Conservation (phyloP, 2,113 vertebrate species). For the Synodontis membranacea region DNA sequence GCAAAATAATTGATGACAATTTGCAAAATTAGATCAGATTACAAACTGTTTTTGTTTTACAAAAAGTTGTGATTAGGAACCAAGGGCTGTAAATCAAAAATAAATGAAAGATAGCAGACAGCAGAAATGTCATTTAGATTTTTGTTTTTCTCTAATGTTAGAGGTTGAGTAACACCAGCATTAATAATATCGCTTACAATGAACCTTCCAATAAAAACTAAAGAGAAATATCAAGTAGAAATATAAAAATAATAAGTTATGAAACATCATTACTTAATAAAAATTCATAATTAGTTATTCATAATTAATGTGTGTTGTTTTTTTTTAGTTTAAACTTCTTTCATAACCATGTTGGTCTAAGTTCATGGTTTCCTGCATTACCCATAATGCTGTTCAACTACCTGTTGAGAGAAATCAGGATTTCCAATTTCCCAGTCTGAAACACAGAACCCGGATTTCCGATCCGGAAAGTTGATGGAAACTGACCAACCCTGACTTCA, state of each 20-base stretch:
- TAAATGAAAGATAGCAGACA: too few relatives aligned
- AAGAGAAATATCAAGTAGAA: background rate
- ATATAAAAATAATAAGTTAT: background rate
- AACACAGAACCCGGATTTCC: too few relatives aligned
- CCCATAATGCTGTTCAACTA: background rate
- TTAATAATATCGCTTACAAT: background rate
- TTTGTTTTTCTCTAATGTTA: too few relatives aligned
- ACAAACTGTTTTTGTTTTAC: background rate
- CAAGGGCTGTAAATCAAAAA: too few relatives aligned
- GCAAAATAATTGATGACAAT: background rate
- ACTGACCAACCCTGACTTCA: too few relatives aligned
- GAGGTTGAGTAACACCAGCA: background rate
- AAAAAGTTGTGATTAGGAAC: too few relatives aligned
- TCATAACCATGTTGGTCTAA: background rate
- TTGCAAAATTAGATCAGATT: background rate
- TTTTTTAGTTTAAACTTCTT: background rate
- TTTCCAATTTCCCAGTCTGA: too few relatives aligned
- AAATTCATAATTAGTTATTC: too few relatives aligned
- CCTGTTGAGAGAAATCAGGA: too few relatives aligned
- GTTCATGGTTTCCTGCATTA: background rate
- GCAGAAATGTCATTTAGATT: background rate
- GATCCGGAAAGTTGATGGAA: too few relatives aligned
- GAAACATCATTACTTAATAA: background rate
- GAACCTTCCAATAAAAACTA: background rate
- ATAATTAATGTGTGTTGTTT: background rate